These are phyloP conservation scores for Tridacna crocea DNA, from an alignment of 2,888 invertebrate species.

Conservation along the genomic window DNA sequence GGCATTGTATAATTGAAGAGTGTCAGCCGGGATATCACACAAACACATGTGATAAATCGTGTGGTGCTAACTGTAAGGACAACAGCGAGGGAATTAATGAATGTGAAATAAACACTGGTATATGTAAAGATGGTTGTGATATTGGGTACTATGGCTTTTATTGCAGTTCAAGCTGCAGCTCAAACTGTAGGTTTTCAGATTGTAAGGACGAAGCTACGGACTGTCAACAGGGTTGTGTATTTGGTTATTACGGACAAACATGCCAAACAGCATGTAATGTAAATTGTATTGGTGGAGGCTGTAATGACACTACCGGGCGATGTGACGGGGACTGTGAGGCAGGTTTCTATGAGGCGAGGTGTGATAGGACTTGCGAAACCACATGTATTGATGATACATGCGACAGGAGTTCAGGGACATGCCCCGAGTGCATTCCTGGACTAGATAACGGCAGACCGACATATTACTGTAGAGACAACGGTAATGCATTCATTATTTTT, in stretches of 20 bases:
- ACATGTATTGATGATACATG: conserved; percentile 56
- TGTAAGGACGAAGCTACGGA: conserved; percentile 38
- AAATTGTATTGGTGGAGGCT: conserved; percentile 44
- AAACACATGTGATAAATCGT: conserved; percentile 30
- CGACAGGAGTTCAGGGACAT: conserved; percentile 42
- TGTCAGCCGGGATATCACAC: conserved; percentile 49
- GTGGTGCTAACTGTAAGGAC: conserved; percentile 33
- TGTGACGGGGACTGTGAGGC: conserved; percentile 33
- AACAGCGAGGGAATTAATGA: conserved; percentile 35
- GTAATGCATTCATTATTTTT: conserved; percentile 20
- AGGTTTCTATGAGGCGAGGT: conserved; percentile 38
- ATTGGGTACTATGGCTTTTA: conserved; percentile 43
- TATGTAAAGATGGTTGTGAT: conserved; percentile 54
- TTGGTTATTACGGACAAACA: conserved; percentile 48
- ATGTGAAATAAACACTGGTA: conserved; percentile 40
- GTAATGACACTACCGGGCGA: conserved; percentile 38
- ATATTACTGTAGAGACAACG: conserved; percentile 51
- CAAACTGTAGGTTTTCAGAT: conserved; percentile 41
- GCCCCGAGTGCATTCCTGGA: conserved; percentile 42
- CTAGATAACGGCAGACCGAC: conserved; percentile 27
- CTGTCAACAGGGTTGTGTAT: conserved; percentile 51
- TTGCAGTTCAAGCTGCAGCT: conserved; percentile 45
- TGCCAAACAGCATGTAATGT: conserved; percentile 38
- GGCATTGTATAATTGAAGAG: conserved; percentile 28
- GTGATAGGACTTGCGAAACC: conserved; percentile 33